Evolutionary conservation across 2,797 vertebrate genomes (phyloP), one percentile per base, ranked within the genome.

Genomic region (Pangasius sanitwongsei): DNA sequence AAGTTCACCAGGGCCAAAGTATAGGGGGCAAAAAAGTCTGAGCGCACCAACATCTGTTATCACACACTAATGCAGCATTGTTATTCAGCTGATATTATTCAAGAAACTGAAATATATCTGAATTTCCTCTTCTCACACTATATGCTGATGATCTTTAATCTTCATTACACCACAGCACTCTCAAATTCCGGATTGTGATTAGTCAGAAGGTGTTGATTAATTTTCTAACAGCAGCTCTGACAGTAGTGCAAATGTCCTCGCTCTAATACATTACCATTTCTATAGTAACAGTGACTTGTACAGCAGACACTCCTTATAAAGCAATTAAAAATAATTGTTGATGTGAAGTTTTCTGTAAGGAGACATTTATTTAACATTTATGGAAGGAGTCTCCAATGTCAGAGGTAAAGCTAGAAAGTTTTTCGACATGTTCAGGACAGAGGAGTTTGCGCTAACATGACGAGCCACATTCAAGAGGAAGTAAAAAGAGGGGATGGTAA

Each of bases 1-100:
- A 88, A 48, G 16, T 61, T 53, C 87, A 74, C 28, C 37, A 31
- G n/a, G 80, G 69, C 31, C 65, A 74, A 83, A 74, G 31, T 41
- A 6, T 23, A n/a, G 37, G 41, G 72, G 31, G 1, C 2, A 78
- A 41, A 34, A 50, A 31, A 55, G 18, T 23, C 50, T 41, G 34
- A 86, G 50, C 15, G 83, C 83, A 53, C n/a, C 1, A 50, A 53
- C 44, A 6, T 53, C 2, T 1, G 2, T n/a, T 77, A 70, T 61
- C 20, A 48, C 37, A n/a, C 23, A 44, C 23, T 61, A 59, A 37
- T 31, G 34, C 53, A 31, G 7, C 15, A 53, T 16, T 16, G 44
- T 53, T 53, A 31, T n/a, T 12, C 50, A 80, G n/a, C 28, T 59
- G 31, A 37, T 41, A 41, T 41, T 59, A 12, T 59, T 81, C 20